A percentile compares a stretch with the other conserved stretches of the same genome.
Evolutionary conservation across 2,888 invertebrate species (phyloP).

Genomic region (Chrysomela aeneicollis): DNA sequence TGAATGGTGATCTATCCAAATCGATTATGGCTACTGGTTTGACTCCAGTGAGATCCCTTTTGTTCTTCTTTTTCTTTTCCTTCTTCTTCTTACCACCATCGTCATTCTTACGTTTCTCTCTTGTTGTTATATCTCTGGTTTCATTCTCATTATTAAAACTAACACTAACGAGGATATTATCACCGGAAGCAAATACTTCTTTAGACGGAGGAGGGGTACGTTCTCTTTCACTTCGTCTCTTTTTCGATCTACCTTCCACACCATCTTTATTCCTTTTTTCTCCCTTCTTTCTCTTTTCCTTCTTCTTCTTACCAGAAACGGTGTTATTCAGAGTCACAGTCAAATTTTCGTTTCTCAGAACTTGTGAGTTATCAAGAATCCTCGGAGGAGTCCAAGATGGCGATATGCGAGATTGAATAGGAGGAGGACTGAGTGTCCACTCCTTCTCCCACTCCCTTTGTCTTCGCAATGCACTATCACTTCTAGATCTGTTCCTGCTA

Average conservation of each 20-base stretch:
- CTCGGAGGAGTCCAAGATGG: slow-evolving; percentile 72
- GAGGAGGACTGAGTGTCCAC: slow-evolving; percentile 67
- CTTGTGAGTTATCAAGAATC: slow-evolving; percentile 51
- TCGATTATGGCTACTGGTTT: slow-evolving; percentile 88
- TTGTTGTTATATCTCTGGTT: slow-evolving; percentile 55
- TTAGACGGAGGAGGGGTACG: slow-evolving; percentile 76
- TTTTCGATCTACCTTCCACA: slow-evolving; percentile 50
- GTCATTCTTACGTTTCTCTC: slow-evolving; percentile 59
- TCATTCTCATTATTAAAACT: slow-evolving; percentile 80
- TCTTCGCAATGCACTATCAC: slow-evolving; percentile 49
- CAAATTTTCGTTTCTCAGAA: slow-evolving; percentile 64
- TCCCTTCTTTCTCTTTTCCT: slow-evolving; percentile 59
- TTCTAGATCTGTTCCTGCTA: slow-evolving; percentile 51
- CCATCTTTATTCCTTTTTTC: slow-evolving; percentile 47
- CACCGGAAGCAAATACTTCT: slow-evolving; percentile 91
- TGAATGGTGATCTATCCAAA: slow-evolving; percentile 84
- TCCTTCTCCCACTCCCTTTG: slow-evolving; percentile 52
- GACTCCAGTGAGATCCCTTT: slow-evolving; percentile 58
- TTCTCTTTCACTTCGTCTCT: slow-evolving; percentile 58
- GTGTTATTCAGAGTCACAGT: slow-evolving; percentile 69
- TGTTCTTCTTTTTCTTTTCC: slow-evolving; percentile 58
- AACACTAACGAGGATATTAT: slow-evolving; percentile 91
- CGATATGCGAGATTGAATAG: slow-evolving; percentile 57
- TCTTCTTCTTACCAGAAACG: slow-evolving; percentile 59
- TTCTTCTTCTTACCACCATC: slow-evolving; percentile 53